phyloP scores from a whole-genome alignment of 2,113 vertebrate species.

The Anoura caudifer region DNA sequence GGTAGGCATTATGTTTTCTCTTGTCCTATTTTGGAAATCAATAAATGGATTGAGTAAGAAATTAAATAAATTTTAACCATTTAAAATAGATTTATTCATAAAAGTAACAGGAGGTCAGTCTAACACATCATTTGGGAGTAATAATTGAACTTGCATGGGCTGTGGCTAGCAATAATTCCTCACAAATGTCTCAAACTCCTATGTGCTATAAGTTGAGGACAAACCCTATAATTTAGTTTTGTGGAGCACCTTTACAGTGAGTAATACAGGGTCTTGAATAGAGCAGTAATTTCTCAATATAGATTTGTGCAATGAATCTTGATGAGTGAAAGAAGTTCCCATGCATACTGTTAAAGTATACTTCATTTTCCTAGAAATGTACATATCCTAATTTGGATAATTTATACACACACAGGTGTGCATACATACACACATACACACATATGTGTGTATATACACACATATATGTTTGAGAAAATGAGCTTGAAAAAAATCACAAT shows the following conservation, averaged over 20 bases:
- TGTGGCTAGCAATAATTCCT: background rate
- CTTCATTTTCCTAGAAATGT: background rate
- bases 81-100: background rate
- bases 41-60: background rate
- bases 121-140: background rate
- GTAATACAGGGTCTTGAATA: background rate
- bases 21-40: background rate
- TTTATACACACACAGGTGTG: background rate
- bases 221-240: background rate
- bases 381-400: background rate
- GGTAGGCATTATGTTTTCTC: background rate
- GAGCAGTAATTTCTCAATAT: background rate
- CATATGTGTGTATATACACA: too few relatives aligned
- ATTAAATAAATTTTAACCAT: background rate
- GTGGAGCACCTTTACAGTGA: background rate
- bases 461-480: background rate
- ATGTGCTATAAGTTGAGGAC: background rate
- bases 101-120: background rate
- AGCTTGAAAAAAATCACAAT: background rate
- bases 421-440: too few relatives aligned
- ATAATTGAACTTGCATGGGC: background rate
- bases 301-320: background rate
- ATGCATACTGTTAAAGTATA: background rate
- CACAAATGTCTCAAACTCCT: background rate
- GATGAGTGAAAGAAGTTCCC: background rate